These are phyloP conservation scores for Drosophila arizonae DNA, from an alignment of 1,140 invertebrate species.

Conservation along the genomic window DNA sequence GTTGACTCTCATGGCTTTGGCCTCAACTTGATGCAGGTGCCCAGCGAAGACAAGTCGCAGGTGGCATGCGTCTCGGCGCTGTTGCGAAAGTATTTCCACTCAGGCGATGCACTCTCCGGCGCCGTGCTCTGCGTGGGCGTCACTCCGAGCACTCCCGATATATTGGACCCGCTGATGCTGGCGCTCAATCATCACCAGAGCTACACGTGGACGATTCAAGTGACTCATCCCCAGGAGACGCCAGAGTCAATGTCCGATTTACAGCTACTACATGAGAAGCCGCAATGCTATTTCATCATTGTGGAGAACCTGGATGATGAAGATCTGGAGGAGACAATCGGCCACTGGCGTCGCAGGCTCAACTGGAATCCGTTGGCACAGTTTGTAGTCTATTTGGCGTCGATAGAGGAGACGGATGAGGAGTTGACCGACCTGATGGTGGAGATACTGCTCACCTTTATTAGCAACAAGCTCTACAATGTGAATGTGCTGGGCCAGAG, in stretches of 20 bases:
- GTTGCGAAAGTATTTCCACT: constrained; percentile 71
- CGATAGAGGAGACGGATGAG: constrained; percentile 73
- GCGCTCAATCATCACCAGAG: constrained; percentile 35
- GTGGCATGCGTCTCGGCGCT: constrained; percentile 61
- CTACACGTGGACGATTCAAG: constrained; percentile 58
- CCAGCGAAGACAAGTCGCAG: constrained; percentile 44
- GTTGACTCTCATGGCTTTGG: constrained; percentile 51
- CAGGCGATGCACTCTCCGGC: constrained; percentile 62
- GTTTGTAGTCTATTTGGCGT: constrained; percentile 70
- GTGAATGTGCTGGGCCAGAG: constrained; percentile 75
- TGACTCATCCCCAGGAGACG: constrained; percentile 31
- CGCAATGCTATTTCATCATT: constrained; percentile 73
- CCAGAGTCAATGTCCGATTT: not conserved
- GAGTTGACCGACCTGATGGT: constrained; percentile 79
- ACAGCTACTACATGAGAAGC: constrained; percentile 61
- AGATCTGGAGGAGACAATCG: constrained; percentile 64
- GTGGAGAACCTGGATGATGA: constrained; percentile 69
- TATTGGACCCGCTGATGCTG: constrained; percentile 55
- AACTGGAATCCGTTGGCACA: constrained; percentile 80
- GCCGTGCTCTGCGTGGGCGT: constrained; percentile 62
- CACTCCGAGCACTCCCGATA: constrained; percentile 33
- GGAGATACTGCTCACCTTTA: constrained; percentile 66
- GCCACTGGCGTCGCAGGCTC: constrained; percentile 62
- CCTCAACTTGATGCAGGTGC: constrained; percentile 64
- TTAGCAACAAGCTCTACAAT: constrained; percentile 77